These are phyloP conservation scores for Drosophila robusta DNA, from an alignment of 2,888 invertebrate species.

Conservation along the genomic window DNA sequence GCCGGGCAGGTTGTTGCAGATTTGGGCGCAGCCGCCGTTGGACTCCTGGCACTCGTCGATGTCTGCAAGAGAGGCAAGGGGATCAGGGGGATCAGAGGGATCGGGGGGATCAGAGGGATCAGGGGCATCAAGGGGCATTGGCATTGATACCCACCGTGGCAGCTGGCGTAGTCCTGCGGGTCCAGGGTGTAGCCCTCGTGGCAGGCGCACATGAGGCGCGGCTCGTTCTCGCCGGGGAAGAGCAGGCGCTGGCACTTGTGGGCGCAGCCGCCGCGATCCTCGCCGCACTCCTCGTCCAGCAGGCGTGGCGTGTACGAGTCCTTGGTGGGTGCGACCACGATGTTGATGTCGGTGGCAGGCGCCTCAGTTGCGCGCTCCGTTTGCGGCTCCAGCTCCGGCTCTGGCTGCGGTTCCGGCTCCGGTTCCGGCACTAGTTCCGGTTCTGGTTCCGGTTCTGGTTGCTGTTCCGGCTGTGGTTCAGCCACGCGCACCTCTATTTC, in stretches of 20 bases:
- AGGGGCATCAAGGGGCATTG: too few relatives aligned
- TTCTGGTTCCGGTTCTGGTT: conserved; percentile 7
- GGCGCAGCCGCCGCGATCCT: conserved; percentile 86
- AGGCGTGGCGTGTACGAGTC: conserved; percentile 81
- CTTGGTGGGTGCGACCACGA: conserved; percentile 64
- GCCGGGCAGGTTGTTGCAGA: conserved; percentile 87
- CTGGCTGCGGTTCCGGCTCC: neutral
- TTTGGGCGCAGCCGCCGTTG: conserved; percentile 86
- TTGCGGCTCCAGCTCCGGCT: conserved; percentile 11
- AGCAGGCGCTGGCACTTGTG: conserved; percentile 85
- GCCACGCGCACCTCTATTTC: too few relatives aligned
- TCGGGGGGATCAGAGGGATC: neutral
- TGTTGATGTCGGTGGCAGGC: conserved; percentile 61
- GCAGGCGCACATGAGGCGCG: conserved; percentile 83
- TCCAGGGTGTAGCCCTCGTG: conserved; percentile 85
- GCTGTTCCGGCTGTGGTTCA: conserved; percentile 1
- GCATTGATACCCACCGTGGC: conserved; percentile 82
- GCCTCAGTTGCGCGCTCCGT: neutral
- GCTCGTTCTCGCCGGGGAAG: conserved; percentile 83
- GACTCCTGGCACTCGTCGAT: conserved; percentile 87
- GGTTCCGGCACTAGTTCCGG: conserved; percentile 8
- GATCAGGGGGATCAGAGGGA: neutral
- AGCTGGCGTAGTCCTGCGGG: conserved; percentile 83
- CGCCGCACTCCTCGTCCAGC: conserved; percentile 83
- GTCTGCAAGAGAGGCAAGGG: conserved; percentile 83